These are phyloP conservation scores for Hemiprocne comata DNA, from an alignment of 2,113 vertebrate species.

Conservation along the genomic window DNA sequence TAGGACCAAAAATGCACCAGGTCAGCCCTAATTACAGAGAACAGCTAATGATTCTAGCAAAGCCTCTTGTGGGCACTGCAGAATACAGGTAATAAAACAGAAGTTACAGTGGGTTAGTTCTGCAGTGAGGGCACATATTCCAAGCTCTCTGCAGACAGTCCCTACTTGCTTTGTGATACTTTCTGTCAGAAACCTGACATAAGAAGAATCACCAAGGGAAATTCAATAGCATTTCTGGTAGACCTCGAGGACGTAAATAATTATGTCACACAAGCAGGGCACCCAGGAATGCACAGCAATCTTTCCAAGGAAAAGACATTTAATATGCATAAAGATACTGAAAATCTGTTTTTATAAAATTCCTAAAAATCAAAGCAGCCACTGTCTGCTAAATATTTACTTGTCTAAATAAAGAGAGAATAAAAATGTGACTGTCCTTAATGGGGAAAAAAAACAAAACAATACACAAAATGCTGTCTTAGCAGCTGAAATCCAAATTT, in stretches of 20 bases:
- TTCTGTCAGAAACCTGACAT: not conserved
- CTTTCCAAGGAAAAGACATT: not conserved
- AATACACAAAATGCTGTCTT: not conserved
- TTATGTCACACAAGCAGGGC: not conserved
- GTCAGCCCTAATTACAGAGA: slow-evolving; percentile 34
- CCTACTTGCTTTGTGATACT: not conserved
- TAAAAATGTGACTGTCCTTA: not conserved
- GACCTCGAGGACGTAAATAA: not conserved
- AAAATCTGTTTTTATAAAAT: not conserved
- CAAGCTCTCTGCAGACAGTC: not conserved
- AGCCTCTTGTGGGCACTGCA: not conserved
- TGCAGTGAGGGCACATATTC: not conserved
- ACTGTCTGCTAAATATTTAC: not conserved
- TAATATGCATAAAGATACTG: not conserved
- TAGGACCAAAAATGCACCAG: slow-evolving; percentile 17
- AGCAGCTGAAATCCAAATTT: not conserved
- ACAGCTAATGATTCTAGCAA: not conserved
- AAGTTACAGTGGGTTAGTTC: not conserved
- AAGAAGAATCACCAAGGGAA: not conserved
- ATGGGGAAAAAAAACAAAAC: fast-evolving
- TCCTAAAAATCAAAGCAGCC: not conserved
- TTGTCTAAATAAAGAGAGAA: not conserved
- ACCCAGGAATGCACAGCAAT: not conserved
- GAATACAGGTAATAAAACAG: slow-evolving; percentile 6
- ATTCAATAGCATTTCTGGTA: not conserved